phyloP scores from a whole-genome alignment of 1,140 invertebrate species.

The Saccostrea glomerata region DNA sequence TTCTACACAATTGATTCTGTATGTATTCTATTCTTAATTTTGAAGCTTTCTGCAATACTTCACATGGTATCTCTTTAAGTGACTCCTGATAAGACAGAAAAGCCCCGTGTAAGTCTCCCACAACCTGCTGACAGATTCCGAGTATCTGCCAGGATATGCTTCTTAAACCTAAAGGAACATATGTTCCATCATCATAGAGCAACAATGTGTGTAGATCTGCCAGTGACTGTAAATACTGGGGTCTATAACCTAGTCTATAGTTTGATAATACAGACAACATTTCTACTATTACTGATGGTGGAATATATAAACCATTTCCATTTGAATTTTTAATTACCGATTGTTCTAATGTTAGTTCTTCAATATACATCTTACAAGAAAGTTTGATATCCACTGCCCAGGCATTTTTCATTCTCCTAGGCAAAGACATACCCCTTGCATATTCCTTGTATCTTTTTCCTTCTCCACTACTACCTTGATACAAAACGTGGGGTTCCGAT shows the following conservation, averaged over 20 bases:
- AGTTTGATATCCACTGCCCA: background rate
- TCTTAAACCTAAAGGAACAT: background rate
- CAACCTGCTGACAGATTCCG: background rate
- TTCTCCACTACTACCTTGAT: background rate
- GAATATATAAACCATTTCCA: background rate
- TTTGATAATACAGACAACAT: too few species aligned
- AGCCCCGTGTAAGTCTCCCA: too few species aligned
- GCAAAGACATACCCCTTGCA: background rate
- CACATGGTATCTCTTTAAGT: background rate
- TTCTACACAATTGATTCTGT: too few species aligned
- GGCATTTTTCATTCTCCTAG: background rate
- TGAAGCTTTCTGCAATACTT: background rate
- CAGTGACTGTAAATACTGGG: too few species aligned
- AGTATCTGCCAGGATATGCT: background rate
- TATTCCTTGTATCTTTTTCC: background rate
- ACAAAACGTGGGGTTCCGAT: background rate
- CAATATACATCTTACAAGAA: background rate
- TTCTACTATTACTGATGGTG: background rate
- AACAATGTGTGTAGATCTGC: background rate
- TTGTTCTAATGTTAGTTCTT: background rate
- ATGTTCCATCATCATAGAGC: background rate
- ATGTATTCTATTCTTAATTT: background rate
- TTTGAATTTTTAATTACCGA: too few species aligned
- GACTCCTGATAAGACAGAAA: too few species aligned
- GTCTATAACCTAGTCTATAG: too few species aligned